Percentiles rank a stretch among this genome's conserved stretches.
These are phyloP conservation scores for Drosophila borborema DNA, from an alignment of 2,888 invertebrate genomes.

Conservation along the genomic window DNA sequence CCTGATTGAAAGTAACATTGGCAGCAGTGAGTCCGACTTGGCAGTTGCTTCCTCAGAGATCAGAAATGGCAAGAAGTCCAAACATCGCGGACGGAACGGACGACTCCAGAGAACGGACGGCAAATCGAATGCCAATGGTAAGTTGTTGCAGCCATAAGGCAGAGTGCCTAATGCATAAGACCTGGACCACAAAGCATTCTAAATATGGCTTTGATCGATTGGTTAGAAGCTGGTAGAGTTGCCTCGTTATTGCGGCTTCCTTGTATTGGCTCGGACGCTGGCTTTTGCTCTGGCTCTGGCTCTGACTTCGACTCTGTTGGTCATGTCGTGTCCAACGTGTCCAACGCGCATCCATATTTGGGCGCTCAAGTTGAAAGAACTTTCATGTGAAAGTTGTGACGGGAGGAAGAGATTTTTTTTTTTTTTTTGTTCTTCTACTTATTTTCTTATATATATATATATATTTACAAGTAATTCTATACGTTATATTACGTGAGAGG, in stretches of 20 bases:
- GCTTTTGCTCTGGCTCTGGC: background rate
- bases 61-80: conserved; percentile 54
- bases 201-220: conserved; percentile 78
- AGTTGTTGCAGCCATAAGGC: conserved; percentile 47
- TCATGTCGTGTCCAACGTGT: conserved; percentile 57
- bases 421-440: conserved; percentile 23
- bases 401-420: conserved; percentile 72
- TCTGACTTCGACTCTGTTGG: conserved; percentile 13
- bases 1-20: conserved; percentile 81
- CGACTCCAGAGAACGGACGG: conserved; percentile 61
- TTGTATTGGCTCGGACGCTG: conserved; percentile 3
- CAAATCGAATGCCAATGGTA: conserved; percentile 69
- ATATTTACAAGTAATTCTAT: conserved; percentile 71
- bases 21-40: conserved; percentile 42
- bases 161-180: conserved; percentile 36
- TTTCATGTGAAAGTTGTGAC: conserved; percentile 82
- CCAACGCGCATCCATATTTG: conserved; percentile 70
- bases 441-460: conserved; percentile 24
- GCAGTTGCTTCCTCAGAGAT: conserved; percentile 46
- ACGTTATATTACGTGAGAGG: conserved; percentile 80
- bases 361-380: conserved; percentile 81
- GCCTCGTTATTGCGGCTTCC: conserved; percentile 60
- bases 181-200: conserved; percentile 47
- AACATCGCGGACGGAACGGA: conserved; percentile 73
- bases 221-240: conserved; percentile 57